Evolutionary conservation across 2,888 invertebrate genomes (phyloP).

Genomic region (Nesidiocoris tenuis): DNA sequence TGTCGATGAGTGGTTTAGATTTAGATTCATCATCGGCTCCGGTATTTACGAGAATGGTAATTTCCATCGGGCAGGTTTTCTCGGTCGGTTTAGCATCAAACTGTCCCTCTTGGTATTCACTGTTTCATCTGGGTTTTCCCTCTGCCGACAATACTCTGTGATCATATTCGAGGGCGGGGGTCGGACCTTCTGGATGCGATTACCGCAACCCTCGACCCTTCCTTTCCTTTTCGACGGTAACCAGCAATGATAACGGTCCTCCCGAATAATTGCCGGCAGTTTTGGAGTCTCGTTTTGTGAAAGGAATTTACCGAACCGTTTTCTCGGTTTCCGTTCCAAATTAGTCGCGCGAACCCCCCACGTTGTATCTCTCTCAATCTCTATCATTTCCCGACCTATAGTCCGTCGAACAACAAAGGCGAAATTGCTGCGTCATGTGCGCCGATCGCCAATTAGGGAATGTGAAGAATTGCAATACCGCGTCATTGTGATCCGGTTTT

Average conservation of each 20-base stretch:
- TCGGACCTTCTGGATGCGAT: not conserved
- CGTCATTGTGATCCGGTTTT: no score
- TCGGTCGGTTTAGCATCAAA: not conserved
- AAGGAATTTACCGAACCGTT: constrained; percentile 1
- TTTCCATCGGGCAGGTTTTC: not conserved
- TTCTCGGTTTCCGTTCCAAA: not conserved
- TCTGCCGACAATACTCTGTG: not conserved
- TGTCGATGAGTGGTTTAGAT: not conserved
- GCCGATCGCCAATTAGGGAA: not conserved
- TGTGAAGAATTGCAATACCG: not conserved
- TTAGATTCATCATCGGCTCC: not conserved
- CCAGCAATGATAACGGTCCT: not conserved
- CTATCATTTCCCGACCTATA: not conserved
- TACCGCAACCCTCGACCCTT: not conserved
- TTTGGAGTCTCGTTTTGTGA: constrained; percentile 9
- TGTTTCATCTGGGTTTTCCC: not conserved
- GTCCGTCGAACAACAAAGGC: not conserved
- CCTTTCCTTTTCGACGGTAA: not conserved
- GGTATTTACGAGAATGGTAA: not conserved
- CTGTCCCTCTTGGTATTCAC: not conserved
- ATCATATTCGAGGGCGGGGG: not conserved
- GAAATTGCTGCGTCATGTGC: not conserved
- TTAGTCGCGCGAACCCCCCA: not conserved
- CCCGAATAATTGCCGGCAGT: constrained; percentile 12
- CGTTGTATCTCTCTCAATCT: not conserved